phyloP scores from a whole-genome alignment of 2,113 vertebrate species.

The Hypocryptadius cinnamomeus region DNA sequence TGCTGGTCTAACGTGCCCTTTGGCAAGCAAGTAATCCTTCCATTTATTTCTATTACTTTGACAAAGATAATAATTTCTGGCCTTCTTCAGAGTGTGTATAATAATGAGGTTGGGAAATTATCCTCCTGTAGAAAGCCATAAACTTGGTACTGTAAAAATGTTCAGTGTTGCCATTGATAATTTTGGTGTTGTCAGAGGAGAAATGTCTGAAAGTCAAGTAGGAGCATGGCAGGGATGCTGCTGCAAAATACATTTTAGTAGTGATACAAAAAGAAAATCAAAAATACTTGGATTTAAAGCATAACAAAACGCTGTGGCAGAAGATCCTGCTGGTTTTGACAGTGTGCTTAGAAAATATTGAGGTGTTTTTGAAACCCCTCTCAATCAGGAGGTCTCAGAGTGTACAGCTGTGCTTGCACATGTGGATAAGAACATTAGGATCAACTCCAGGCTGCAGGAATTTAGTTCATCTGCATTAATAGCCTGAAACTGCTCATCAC shows the following conservation, averaged over 20 bases:
- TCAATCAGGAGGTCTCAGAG: not conserved
- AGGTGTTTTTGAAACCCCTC: not conserved
- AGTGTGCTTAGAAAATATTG: not conserved
- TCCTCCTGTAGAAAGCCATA: not conserved
- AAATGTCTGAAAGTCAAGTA: not conserved
- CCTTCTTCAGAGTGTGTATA: not conserved
- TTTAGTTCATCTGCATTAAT: not conserved
- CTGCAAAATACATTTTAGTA: constrained; percentile 33
- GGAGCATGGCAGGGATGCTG: not conserved
- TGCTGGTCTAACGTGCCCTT: not conserved
- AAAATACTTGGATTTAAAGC: not conserved
- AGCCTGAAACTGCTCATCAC: not conserved
- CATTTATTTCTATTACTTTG: not conserved
- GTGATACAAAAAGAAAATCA: not conserved
- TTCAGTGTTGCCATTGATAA: not conserved
- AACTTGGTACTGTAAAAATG: not conserved
- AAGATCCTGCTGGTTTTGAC: not conserved
- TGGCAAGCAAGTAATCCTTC: not conserved
- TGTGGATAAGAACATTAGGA: not conserved
- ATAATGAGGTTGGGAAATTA: not conserved
- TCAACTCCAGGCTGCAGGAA: not conserved
- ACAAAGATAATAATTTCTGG: not conserved
- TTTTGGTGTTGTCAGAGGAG: not conserved
- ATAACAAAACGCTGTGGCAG: not conserved
- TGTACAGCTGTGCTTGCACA: not conserved